phyloP scores from a whole-genome alignment of 2,797 vertebrate species.

The Semotilus atromaculatus region DNA sequence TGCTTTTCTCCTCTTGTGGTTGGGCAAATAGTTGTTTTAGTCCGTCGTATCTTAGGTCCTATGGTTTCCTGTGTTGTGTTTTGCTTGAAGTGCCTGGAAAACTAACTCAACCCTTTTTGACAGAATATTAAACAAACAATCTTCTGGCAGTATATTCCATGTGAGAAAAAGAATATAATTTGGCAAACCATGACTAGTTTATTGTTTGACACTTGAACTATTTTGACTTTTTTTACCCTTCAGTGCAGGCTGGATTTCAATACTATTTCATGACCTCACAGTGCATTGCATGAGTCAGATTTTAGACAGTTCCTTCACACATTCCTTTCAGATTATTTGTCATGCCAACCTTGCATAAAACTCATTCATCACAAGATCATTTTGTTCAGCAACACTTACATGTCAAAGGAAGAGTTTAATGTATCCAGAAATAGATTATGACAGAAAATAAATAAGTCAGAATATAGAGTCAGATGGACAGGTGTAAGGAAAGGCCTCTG shows the following conservation, averaged over 20 bases:
- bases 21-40: conserved; percentile 39
- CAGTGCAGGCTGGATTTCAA: too few relatives aligned
- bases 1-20: neutral
- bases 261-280: too few relatives aligned
- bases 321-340: conserved; percentile 36
- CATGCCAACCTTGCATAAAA: conserved; percentile 8
- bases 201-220: conserved; percentile 1
- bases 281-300: too few relatives aligned
- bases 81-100: neutral
- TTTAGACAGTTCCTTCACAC: conserved; percentile 2
- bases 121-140: conserved; percentile 28
- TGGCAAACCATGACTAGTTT: conserved; percentile 6
- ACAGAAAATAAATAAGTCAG: neutral
- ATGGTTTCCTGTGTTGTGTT: conserved; percentile 38
- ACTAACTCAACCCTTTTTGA: neutral
- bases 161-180: neutral
- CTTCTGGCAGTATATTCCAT: neutral
- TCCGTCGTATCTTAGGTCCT: neutral
- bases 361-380: conserved; percentile 1
- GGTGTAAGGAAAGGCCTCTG: conserved; percentile 5
- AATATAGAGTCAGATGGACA: neutral
- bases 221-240: too few relatives aligned
- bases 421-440: conserved; percentile 24
- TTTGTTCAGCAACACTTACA: neutral
- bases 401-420: conserved; percentile 5